Conservation (phyloP, 2,113 vertebrate species). For the Chelonoidis abingdonii region DNA sequence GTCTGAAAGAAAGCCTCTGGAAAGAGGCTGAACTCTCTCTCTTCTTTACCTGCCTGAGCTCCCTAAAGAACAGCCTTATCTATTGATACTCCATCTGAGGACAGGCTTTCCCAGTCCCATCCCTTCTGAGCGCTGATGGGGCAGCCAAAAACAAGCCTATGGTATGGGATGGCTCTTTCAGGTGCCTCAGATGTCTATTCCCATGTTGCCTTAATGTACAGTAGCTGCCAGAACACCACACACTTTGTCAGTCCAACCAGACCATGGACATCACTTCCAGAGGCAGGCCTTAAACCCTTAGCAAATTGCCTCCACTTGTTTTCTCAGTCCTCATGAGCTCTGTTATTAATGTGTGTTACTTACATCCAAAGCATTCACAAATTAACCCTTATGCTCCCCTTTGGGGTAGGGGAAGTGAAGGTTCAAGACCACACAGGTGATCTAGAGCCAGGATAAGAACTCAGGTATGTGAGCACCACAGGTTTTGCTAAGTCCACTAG, state of each 20-base stretch:
- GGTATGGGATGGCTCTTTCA: conserved; percentile 10
- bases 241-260: neutral
- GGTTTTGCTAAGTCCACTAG: neutral
- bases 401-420: neutral
- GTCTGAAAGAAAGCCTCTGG: neutral
- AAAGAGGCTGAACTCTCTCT: neutral
- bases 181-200: neutral
- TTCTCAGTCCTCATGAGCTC: neutral
- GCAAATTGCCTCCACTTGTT: neutral
- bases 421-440: neutral
- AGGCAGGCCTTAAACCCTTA: conserved; percentile 11
- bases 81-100: conserved; percentile 11
- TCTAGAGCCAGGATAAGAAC: neutral
- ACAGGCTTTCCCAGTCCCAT: conserved; percentile 45
- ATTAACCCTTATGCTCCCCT: neutral
- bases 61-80: conserved; percentile 27
- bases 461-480: neutral
- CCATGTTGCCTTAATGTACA: conserved; percentile 37
- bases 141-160: conserved; percentile 53
- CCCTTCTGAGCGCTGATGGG: conserved; percentile 3
- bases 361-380: conserved; percentile 5
- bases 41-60: conserved; percentile 24
- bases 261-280: neutral
- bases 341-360: neutral
- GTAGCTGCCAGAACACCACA: conserved; percentile 2